phyloP scores from a whole-genome alignment of 2,113 vertebrate genomes.

The Anarhynchus alexandrinus region DNA sequence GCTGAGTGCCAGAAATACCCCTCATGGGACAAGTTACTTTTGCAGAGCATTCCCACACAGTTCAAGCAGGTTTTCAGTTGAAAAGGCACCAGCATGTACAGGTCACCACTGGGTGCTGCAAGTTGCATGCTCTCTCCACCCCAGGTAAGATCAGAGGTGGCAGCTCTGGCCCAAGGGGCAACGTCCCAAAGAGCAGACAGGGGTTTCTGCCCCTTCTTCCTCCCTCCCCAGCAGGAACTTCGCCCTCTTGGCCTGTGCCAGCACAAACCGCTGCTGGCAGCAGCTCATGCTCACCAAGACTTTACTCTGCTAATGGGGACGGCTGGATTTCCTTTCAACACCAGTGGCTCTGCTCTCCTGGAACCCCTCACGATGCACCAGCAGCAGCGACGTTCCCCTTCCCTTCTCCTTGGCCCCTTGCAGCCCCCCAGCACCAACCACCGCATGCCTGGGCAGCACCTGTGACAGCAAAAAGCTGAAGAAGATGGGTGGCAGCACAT shows the following conservation, averaged over 20 bases:
- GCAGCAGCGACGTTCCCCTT: not conserved
- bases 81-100: not conserved
- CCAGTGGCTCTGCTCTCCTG: not conserved
- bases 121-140: accelerated
- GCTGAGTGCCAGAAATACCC: not conserved
- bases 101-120: not conserved
- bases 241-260: not conserved
- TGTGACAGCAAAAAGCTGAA: not conserved
- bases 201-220: not conserved
- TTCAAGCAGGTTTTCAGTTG: not conserved
- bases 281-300: not conserved
- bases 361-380: not conserved
- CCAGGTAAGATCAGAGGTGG: not conserved
- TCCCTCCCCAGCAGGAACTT: not conserved
- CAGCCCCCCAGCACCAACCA: not conserved
- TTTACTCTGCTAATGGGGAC: not conserved
- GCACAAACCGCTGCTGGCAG: not conserved
- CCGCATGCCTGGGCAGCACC: not conserved
- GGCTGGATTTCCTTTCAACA: not conserved
- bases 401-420: not conserved
- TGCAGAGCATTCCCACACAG: not conserved
- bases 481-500: not conserved
- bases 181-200: not conserved
- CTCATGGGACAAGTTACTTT: not conserved
- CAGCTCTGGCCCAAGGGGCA: not conserved